Percentiles rank a stretch among this genome's conserved stretches.
These are phyloP conservation scores for Drosophila bunnanda DNA, from an alignment of 2,888 invertebrate genomes.

Conservation along the genomic window DNA sequence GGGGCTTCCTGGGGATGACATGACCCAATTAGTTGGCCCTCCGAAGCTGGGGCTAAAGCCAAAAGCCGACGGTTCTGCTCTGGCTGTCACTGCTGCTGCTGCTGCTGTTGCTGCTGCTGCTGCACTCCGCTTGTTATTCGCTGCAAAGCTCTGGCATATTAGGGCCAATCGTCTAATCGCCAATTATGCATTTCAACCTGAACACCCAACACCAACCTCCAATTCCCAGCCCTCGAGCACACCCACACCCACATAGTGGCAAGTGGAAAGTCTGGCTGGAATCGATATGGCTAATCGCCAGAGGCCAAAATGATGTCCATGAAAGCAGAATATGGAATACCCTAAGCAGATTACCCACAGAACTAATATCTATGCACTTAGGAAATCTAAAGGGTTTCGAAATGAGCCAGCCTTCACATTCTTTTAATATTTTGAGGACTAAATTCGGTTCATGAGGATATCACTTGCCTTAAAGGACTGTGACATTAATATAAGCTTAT, in stretches of 20 bases:
- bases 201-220: conserved; percentile 5
- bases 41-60: conserved; percentile 43
- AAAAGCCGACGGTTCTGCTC: conserved; percentile 16
- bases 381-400: background rate
- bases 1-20: conserved; percentile 41
- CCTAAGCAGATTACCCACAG: conserved; percentile 17
- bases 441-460: background rate
- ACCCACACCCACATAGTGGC: conserved; percentile 1
- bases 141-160: conserved; percentile 68
- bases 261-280: conserved; percentile 40
- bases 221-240: conserved; percentile 16
- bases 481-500: no score
- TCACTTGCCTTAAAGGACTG: background rate
- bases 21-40: conserved; percentile 67
- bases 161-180: conserved; percentile 80
- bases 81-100: background rate
- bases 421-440: background rate
- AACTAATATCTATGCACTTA: background rate
- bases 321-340: conserved; percentile 27
- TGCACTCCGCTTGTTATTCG: conserved; percentile 62
- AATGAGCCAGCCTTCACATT: background rate
- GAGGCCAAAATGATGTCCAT: conserved; percentile 27
- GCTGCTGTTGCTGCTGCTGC: conserved; percentile 23
- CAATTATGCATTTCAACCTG: conserved; percentile 72
- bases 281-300: conserved; percentile 61